Evolutionary conservation across 2,797 vertebrate genomes (phyloP), one percentile per base, ranked within the genome.

Genomic region (Labeo calbasu): DNA sequence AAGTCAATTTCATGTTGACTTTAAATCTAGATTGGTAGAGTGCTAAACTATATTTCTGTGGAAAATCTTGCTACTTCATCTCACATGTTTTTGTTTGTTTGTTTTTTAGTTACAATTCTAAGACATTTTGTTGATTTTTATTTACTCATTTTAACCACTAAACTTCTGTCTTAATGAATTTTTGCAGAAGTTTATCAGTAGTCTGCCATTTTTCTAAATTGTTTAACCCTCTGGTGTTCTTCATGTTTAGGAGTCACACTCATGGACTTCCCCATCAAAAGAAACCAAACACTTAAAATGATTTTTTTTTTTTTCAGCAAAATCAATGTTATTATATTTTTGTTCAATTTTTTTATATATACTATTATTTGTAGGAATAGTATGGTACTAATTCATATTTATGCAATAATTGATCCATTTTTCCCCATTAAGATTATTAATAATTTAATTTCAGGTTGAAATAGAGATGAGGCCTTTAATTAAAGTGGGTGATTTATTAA

Each of bases 81-180:
- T 69, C 32, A 69, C 32, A 23, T 69, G 2, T 25, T 46, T n/a
- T 11, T 10, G 0, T 46, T 46, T 9, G 43, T 46, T 46, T 46
- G 8, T 69, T 69, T 6, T n/a, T 48, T 13, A 11, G 5, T 73
- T 21, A 6, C 6, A 7, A 25, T 32, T 65, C 25, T 32, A 65
- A 32, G 28, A 43, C n/a, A 11, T n/a, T 76, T 76, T 14, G 19
- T 59, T 43, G n/a, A 4, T 53, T 7, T 7, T 21, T 5, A 75
- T 76, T 59, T 76, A 59, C 73, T 76, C 13, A 9, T 76, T 76
- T 55, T 40, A 43, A 76, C 51, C 32, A 59, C 21, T 40, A 57
- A 77, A 77, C 7, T 40, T 43, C 2, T 36, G 3, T 76, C 8
- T 36, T 48, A 25, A 19, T 68, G 36, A 23, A 23, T 43, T 43